phyloP scores from a whole-genome alignment of 1,140 invertebrate species.

The Lordiphosa mommai region DNA sequence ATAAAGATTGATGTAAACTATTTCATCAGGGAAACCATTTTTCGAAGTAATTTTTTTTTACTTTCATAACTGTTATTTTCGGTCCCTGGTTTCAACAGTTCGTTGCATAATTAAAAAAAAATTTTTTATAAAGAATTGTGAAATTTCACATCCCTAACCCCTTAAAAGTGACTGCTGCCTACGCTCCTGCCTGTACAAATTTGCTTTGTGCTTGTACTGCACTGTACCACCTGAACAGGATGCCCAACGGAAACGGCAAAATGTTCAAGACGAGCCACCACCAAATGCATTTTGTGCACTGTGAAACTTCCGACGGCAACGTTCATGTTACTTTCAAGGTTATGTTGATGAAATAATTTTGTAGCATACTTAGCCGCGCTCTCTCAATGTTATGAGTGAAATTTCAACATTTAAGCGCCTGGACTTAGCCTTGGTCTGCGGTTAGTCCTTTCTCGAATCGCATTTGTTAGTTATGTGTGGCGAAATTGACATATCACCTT shows the following conservation, averaged over 20 bases:
- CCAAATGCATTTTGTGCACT: slow-evolving; percentile 23
- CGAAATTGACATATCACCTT: slow-evolving; percentile 60
- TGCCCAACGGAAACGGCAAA: slow-evolving; percentile 26
- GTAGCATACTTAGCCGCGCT: background rate
- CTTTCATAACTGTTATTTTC: no score
- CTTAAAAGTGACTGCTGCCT: background rate
- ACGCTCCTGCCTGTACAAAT: background rate
- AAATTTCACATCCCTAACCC: no score
- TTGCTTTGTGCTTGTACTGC: no score
- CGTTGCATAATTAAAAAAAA: no score
- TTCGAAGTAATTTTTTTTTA: no score
- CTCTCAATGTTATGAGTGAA: background rate
- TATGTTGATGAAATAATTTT: slow-evolving; percentile 1
- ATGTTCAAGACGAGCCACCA: slow-evolving; percentile 18
- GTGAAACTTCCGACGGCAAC: slow-evolving; percentile 21
- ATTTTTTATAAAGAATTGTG: no score
- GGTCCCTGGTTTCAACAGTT: no score
- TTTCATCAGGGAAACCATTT: no score
- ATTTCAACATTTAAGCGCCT: background rate
- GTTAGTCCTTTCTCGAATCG: slow-evolving; percentile 10
- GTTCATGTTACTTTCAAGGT: slow-evolving; percentile 30
- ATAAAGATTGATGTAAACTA: no score
- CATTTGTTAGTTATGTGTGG: slow-evolving; percentile 53
- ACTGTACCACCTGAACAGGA: background rate
- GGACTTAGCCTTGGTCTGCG: slow-evolving; percentile 1